Base-by-base conservation (phyloP, 2,797 vertebrate species). In the Lutra lutra region DNA sequence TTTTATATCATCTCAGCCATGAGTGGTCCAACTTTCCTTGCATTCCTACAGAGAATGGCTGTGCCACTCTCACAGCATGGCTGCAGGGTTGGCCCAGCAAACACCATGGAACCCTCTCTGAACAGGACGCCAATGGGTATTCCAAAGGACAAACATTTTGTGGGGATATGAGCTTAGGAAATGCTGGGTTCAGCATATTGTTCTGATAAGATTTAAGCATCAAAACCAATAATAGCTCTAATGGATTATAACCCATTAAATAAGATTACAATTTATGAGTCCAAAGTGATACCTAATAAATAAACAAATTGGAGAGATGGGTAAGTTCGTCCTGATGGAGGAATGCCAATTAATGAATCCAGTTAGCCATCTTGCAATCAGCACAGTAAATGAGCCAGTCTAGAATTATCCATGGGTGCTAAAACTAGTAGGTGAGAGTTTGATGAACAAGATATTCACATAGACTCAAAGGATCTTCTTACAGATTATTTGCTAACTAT, bases 161-260 rank as follows among this genome's bases (percentile, higher is more conserved):
- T 62, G 32, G 68, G 48, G 5, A 86, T 83, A 25, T 29, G 7
- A 27, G 54, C 29, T 91, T 38, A 80, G 66, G 38, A 62, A 86
- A 58, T 27, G 9, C 25, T 51, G 27, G 3, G 29, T 89, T 80
- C 10, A 84, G n/a, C 29, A 43, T 12, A 90, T 43, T 84, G n/a
- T 25, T 70, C 82, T 82, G 38, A 48, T 21, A 85, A 89, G 95
- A 82, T 14, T 51, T 15, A 5, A 70, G 8, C 15, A 80, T 38
- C 23, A 40, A 89, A 95, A 89, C 25, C 82, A 96, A 70, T 56
- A 80, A 64, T 66, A 35, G 23, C n/a, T 29, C n/a, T 62, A 79
- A 79, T 38, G 10, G n/a, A 23, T 77, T 21, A 95, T 21, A 89
- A 32, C 3, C 29, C 10, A 92, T 38, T 75, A 68, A 68, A 66